Evolutionary conservation across 2,888 invertebrate species (phyloP).

Genomic region (Erebia palarica): DNA sequence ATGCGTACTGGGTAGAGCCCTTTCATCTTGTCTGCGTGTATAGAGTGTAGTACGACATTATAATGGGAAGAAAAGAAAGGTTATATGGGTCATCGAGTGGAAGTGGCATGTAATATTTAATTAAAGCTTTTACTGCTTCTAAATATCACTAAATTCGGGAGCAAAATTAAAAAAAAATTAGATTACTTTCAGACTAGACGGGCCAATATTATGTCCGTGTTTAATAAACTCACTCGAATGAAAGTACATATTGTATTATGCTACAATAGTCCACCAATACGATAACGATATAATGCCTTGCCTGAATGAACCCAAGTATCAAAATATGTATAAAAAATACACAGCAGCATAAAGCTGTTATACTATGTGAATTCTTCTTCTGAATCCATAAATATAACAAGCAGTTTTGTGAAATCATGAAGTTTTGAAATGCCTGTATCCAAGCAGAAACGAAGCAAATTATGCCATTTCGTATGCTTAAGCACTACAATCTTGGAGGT

Average conservation of each 20-base stretch:
- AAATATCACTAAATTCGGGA: no score
- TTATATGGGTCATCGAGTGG: background rate
- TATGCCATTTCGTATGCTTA: slow-evolving; percentile 18
- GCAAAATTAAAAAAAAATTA: no score
- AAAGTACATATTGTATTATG: background rate
- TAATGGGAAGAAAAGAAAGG: slow-evolving; percentile 2
- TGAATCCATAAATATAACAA: slow-evolving; percentile 4
- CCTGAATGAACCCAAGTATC: no score
- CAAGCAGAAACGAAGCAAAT: slow-evolving; percentile 19
- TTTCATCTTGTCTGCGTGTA: slow-evolving; percentile 18
- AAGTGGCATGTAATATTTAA: background rate
- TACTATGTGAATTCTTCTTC: background rate
- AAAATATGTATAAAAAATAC: no score
- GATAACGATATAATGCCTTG: no score
- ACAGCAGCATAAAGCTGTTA: background rate
- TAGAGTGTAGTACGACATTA: slow-evolving; percentile 5
- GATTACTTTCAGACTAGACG: no score
- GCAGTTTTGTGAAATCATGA: slow-evolving; percentile 11
- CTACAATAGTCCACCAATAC: no score
- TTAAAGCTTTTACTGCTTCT: background rate
- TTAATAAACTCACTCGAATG: background rate
- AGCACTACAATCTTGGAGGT: slow-evolving; percentile 18
- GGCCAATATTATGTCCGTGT: background rate
- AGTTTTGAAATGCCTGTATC: slow-evolving; percentile 19
- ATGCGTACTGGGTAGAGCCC: slow-evolving; percentile 13